These are phyloP conservation scores for Archegozetes longisetosus DNA, from an alignment of 1,140 invertebrate species.

Conservation along the genomic window DNA sequence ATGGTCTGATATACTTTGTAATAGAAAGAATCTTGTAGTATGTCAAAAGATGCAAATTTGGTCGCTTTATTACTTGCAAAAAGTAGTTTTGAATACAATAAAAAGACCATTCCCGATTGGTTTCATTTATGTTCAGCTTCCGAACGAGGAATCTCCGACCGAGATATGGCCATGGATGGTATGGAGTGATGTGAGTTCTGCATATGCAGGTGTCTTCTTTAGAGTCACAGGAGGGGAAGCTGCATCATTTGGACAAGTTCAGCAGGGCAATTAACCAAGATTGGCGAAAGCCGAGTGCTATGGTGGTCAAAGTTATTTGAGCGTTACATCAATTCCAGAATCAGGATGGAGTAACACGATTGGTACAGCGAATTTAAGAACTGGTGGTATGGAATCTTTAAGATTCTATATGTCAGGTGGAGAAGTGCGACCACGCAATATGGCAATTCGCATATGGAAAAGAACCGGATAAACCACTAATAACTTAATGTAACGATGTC, in stretches of 20 bases:
- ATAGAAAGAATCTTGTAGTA: not conserved
- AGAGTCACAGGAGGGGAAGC: not conserved
- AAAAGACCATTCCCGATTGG: not conserved
- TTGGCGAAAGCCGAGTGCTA: too few species aligned
- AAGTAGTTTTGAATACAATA: not conserved
- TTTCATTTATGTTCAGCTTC: slow-evolving; percentile 3
- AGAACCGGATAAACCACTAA: too few species aligned
- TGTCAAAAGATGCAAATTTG: slow-evolving; percentile 1
- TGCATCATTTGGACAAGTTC: not conserved
- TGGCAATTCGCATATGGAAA: too few species aligned
- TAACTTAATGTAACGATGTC: too few species aligned
- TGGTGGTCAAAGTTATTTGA: too few species aligned
- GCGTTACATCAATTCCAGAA: too few species aligned
- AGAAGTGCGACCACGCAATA: too few species aligned
- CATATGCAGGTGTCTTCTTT: slow-evolving; percentile 1
- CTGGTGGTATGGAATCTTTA: too few species aligned
- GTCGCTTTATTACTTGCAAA: not conserved
- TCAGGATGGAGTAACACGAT: too few species aligned
- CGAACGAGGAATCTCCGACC: not conserved
- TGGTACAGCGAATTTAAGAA: too few species aligned
- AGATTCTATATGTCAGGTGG: too few species aligned
- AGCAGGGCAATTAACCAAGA: not conserved
- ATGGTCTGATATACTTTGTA: not conserved
- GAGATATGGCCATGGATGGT: not conserved
- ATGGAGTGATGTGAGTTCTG: not conserved